Evolutionary conservation across 2,113 vertebrate species (phyloP).

Genomic region (Esox niger): DNA sequence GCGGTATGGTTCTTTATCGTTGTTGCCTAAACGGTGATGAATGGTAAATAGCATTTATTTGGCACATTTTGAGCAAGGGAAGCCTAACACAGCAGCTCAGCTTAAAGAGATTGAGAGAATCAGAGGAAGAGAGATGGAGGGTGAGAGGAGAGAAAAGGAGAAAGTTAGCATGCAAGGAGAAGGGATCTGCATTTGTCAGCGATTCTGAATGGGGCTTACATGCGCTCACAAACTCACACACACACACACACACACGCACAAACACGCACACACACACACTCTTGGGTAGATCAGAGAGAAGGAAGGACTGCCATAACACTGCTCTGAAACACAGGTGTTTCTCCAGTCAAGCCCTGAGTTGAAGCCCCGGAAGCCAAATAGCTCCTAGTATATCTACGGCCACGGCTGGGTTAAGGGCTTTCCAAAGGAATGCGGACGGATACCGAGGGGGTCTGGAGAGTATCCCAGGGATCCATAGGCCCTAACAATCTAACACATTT

Average conservation of each 20-base stretch:
- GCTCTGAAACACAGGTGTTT: slow-evolving; percentile 16
- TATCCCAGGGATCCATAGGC: slow-evolving; percentile 1
- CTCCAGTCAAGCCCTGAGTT: slow-evolving; percentile 22
- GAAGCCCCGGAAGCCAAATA: slow-evolving; percentile 47
- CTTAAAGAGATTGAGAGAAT: no score
- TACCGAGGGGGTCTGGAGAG: neutral
- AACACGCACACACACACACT: neutral
- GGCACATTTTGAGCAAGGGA: slow-evolving; percentile 61
- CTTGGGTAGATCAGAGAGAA: neutral
- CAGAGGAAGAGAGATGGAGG: no score
- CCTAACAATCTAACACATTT: slow-evolving; percentile 32
- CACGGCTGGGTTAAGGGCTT: slow-evolving; percentile 43
- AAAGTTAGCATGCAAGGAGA: slow-evolving; percentile 37
- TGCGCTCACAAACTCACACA: neutral
- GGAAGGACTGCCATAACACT: no score
- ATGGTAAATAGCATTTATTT: slow-evolving; percentile 69
- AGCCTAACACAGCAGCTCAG: slow-evolving; percentile 63
- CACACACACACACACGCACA: slow-evolving; percentile 3
- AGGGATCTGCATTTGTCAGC: slow-evolving; percentile 63
- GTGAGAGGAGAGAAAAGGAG: slow-evolving; percentile 37
- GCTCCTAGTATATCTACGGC: slow-evolving; percentile 52
- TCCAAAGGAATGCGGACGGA: slow-evolving; percentile 13
- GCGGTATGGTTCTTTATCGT: slow-evolving; percentile 38
- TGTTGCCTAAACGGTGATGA: slow-evolving; percentile 55
- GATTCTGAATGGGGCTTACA: slow-evolving; percentile 53